Evolutionary conservation across 2,888 invertebrate genomes (phyloP).

Genomic region (Aquatica leii): DNA sequence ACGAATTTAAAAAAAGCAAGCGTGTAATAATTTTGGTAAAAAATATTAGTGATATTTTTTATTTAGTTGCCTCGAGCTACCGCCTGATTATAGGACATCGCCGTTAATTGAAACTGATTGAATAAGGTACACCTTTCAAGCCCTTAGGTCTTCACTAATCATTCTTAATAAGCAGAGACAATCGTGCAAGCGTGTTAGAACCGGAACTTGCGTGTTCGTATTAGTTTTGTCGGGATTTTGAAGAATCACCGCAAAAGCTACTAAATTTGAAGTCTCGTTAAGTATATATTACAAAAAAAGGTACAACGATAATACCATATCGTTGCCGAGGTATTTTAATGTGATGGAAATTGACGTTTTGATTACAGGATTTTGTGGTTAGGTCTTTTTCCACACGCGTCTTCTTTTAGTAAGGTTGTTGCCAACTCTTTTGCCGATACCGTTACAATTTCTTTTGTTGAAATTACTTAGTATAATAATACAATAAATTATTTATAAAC

Average conservation of each 20-base stretch:
- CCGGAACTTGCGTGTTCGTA: conserved; percentile 38
- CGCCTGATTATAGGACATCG: conserved; percentile 39
- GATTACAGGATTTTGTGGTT: conserved; percentile 21
- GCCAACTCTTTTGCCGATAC: too few relatives aligned
- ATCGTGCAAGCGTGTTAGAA: conserved; percentile 36
- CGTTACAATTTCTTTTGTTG: too few relatives aligned
- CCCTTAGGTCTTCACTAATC: conserved; percentile 39
- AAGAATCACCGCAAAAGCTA: conserved; percentile 27
- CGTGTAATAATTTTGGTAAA: conserved; percentile 23
- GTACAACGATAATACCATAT: conserved; percentile 13
- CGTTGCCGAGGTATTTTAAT: conserved; percentile 18
- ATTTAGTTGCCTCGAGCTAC: conserved; percentile 30
- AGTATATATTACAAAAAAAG: conserved; percentile 16
- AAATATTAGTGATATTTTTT: conserved; percentile 22
- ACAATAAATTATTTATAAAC: too few relatives aligned
- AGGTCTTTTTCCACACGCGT: too few relatives aligned
- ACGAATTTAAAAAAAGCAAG: conserved; percentile 23
- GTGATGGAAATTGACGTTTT: conserved; percentile 13
- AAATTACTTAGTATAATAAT: too few relatives aligned
- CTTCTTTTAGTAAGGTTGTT: too few relatives aligned
- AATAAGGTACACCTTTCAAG: conserved; percentile 39
- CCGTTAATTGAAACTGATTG: conserved; percentile 39
- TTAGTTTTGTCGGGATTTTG: conserved; percentile 35
- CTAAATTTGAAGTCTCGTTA: conserved; percentile 26
- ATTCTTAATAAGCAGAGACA: conserved; percentile 44